Base-by-base conservation (phyloP, 2,888 invertebrate species). In the Amorpha juglandis region DNA sequence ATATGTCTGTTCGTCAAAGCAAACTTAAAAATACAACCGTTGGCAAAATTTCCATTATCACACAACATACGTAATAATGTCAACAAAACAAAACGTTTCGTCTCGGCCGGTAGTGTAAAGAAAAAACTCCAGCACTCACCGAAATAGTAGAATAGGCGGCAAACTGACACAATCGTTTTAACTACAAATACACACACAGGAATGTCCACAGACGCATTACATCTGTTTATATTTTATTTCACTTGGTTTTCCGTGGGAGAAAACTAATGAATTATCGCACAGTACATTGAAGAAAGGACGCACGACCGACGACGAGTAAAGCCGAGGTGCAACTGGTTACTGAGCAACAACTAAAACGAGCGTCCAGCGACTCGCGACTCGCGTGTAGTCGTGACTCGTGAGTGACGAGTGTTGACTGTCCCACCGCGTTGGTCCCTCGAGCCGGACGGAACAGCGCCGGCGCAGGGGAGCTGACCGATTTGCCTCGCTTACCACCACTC, bases 231-330 rank as follows among this genome's bases (percentile, higher is more conserved):
- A 71, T 72, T 74, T 72, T 87, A 86, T 89, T 89, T 86, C 91
- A 90, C 91, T 90, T 82, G 82, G 87, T 91, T 90, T 91, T 91
- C 90, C 86, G 74, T 68, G 65, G 72, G 81, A n/a, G 90, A 90
- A 90, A 91, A 90, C 88, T 79, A 88, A 88, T 86, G 88, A 87
- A 88, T 82, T 81, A 78, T 80, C 83, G 82, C 81, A 74, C 78
- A 73, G 70, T 68, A 67, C 64, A 70, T 53, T 27, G 64, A 68
- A 53, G 64, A 33, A 67, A 65, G 72, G 63, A 67, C 69, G 65
- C 67, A 68, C 80, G 71, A 69, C 69, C 72, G 52, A 14, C 63
- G 45, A 48, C 67, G 69, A 69, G 53, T 72, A 68, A 70, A 69
- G 78, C 74, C 75, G 77, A 73, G 68, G 74, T 77, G 77, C 79